Conservation (phyloP, 2,113 vertebrate genomes). For the Alethe diademata region DNA sequence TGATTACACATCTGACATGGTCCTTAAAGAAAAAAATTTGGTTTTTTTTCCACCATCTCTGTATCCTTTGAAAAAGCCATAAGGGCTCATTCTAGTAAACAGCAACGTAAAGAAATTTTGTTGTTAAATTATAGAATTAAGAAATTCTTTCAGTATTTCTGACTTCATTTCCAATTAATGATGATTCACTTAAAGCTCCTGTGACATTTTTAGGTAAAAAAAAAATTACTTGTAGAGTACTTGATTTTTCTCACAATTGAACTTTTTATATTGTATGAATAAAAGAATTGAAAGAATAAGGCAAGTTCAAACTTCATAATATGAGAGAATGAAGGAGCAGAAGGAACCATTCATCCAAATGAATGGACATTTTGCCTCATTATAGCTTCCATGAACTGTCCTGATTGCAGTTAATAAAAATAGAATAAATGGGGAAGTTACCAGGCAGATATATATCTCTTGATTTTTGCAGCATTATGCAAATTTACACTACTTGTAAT, state of each 20-base stretch:
- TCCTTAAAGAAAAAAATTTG: neutral
- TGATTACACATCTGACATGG: neutral
- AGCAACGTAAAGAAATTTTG: too few species aligned
- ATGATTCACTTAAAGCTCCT: neutral
- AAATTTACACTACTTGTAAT: neutral
- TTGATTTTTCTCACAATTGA: neutral
- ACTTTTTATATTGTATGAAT: neutral
- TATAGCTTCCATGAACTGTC: neutral
- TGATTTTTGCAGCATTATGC: neutral
- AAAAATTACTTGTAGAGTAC: neutral
- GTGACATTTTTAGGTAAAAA: neutral
- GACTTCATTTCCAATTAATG: neutral
- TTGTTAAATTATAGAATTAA: neutral
- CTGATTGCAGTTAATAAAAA: neutral
- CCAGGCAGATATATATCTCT: neutral
- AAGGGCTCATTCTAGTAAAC: too few species aligned
- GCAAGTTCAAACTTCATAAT: neutral
- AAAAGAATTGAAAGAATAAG: neutral
- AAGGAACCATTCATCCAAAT: neutral
- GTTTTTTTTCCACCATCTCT: neutral
- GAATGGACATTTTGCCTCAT: neutral
- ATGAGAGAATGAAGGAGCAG: neutral
- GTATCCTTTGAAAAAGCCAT: neutral
- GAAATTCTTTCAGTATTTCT: neutral
- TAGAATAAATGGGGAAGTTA: neutral